Conservation (phyloP, 2,797 vertebrate genomes). For the Petrocephalus sullivani region DNA sequence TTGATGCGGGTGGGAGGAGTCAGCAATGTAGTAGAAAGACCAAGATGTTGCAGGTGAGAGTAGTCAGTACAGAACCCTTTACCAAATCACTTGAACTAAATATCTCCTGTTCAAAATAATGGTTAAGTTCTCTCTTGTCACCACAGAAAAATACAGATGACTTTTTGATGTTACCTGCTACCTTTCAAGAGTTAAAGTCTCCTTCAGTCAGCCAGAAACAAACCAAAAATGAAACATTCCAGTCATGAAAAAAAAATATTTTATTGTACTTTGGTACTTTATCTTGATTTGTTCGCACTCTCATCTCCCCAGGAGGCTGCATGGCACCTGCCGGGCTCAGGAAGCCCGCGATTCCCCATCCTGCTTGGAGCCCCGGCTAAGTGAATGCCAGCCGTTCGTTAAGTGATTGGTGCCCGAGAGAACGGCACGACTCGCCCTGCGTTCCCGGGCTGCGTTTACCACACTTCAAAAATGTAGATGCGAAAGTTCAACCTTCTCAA, state of each 20-base stretch:
- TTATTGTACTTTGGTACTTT: not conserved
- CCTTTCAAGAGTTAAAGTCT: not conserved
- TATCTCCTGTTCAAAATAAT: not conserved
- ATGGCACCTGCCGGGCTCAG: not conserved
- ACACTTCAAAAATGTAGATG: not conserved
- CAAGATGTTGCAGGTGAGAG: not conserved
- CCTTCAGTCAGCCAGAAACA: not conserved
- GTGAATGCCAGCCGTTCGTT: not conserved
- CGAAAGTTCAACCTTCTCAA: not conserved
- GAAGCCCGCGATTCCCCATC: not conserved
- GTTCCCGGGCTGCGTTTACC: not conserved
- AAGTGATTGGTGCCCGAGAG: not conserved
- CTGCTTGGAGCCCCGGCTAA: not conserved
- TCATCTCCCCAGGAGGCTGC: not conserved
- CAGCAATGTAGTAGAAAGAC: not conserved
- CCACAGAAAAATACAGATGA: not conserved
- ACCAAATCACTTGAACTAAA: not conserved
- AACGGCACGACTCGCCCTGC: not conserved
- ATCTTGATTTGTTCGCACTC: constrained; percentile 1
- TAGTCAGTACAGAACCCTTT: not conserved
- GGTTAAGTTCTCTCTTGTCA: not conserved
- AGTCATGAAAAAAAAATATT: not conserved
- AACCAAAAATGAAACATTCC: not conserved
- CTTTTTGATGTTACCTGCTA: not conserved
- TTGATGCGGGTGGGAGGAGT: not conserved